These are phyloP conservation scores for Odontocerum albicorne DNA, from an alignment of 2,888 invertebrate species.

Conservation along the genomic window DNA sequence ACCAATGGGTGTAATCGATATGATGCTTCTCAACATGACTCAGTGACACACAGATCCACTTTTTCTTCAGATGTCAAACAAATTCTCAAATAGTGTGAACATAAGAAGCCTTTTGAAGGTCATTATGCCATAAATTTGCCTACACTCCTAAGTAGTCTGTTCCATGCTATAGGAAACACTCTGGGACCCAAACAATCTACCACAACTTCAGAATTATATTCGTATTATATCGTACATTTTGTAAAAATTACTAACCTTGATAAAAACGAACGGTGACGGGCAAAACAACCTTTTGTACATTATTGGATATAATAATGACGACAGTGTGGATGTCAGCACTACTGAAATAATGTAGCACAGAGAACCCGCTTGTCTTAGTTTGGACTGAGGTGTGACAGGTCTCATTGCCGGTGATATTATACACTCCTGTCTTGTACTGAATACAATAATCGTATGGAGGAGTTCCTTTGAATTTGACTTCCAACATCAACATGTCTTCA, in stretches of 20 bases:
- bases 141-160: too few relatives aligned
- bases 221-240: too few relatives aligned
- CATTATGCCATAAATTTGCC: background rate
- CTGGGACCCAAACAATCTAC: too few relatives aligned
- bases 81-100: too few relatives aligned
- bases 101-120: too few relatives aligned
- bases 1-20: too few relatives aligned
- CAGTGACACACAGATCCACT: too few relatives aligned
- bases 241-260: conserved; percentile 62
- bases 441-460: conserved; percentile 73
- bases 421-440: conserved; percentile 61
- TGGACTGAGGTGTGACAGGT: conserved; percentile 57
- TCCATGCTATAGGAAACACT: too few relatives aligned
- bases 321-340: conserved; percentile 73
- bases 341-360: conserved; percentile 68
- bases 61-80: too few relatives aligned
- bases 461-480: conserved; percentile 74
- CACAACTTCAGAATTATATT: too few relatives aligned
- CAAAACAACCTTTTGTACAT: conserved; percentile 68
- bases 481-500: conserved; percentile 73
- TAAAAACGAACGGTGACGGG: conserved; percentile 80
- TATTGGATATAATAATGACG: conserved; percentile 77
- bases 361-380: conserved; percentile 61
- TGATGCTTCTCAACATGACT: too few relatives aligned
- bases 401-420: conserved; percentile 77